Conservation (phyloP, 2,888 invertebrate genomes). For the Netelia virgata region DNA sequence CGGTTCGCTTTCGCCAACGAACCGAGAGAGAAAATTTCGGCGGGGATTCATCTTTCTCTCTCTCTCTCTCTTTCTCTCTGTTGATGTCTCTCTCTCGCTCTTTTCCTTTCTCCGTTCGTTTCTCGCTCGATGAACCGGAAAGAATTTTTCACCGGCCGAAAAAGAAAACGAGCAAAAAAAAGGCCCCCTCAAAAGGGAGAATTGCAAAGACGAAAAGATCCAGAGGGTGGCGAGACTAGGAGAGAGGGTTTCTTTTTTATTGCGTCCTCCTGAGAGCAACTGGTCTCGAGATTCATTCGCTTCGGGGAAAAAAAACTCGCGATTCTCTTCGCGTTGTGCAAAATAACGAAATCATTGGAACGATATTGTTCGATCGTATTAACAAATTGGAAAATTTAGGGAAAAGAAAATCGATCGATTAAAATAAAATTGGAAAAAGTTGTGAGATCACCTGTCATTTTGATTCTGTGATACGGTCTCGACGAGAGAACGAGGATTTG, state of each 20-base stretch:
- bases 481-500: not conserved
- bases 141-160: constrained; percentile 13
- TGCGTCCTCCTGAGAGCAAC: not conserved
- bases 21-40: constrained; percentile 69
- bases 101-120: no score
- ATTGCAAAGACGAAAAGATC: not conserved
- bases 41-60: constrained; percentile 28
- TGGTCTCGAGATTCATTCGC: not conserved
- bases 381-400: not conserved
- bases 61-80: not conserved
- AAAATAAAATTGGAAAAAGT: not conserved
- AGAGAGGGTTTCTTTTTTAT: not conserved
- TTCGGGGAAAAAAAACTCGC: not conserved
- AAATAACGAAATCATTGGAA: not conserved
- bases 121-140: constrained; percentile 23
- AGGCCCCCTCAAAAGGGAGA: not conserved
- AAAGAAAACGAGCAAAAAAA: constrained; percentile 10
- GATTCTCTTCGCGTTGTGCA: no score
- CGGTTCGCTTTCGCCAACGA: constrained; percentile 73
- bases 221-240: no score
- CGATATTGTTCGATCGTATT: not conserved
- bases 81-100: no score
- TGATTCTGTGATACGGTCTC: no score
- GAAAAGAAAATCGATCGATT: not conserved
- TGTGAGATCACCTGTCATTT: no score